Base-by-base conservation (phyloP, 2,797 vertebrate species). In the Paedocypris micromegethes region DNA sequence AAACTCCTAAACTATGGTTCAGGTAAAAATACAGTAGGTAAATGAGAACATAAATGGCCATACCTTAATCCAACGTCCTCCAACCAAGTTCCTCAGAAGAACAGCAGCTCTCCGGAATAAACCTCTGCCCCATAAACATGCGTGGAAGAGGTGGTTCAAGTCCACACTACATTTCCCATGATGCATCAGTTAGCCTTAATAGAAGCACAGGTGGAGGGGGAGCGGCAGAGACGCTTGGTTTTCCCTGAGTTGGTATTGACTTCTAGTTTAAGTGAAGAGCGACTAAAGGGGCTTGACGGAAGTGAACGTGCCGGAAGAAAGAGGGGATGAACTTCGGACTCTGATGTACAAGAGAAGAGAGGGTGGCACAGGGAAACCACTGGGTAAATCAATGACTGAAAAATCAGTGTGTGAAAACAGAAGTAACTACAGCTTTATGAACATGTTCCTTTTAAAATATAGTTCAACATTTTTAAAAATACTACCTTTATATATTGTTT, bases 241-340 rank as follows among this genome's bases (percentile, higher is more conserved):
- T 23, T 23, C 23, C 23, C 23, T 23, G 23, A 23, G 23, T 23
- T 23, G 23, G 23, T 23, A 23, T 23, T 23, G 23, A 23, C 23
- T 23, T 23, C 23, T 23, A 23, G 23, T 23, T 23, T 23, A 23
- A 23, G 23, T 23, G 23, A 23, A 23, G 39, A 46, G 41, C 37
- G 44, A 44, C 40, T 8, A 46, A 6, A 2, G 3, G 7, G n/a
- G 46, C 9, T 7, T 54, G 53, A 51, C 57, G 39, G 40, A 41
- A 58, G 37, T 2, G 4, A 44, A 38, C 44, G 49, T 67, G n/a
- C 8, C 57, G 0, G 39, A 68, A 44, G 83, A 88, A 88, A 88
- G 81, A 88, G 53, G 57, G 48, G 76, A 68, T 49, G 87, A 87
- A 83, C 88, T 90, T 89, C 89, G 89, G 85, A 91, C 87, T 77